These are phyloP conservation scores for Pygathrix nemaeus DNA, from an alignment of 2,113 vertebrate species.

Conservation along the genomic window DNA sequence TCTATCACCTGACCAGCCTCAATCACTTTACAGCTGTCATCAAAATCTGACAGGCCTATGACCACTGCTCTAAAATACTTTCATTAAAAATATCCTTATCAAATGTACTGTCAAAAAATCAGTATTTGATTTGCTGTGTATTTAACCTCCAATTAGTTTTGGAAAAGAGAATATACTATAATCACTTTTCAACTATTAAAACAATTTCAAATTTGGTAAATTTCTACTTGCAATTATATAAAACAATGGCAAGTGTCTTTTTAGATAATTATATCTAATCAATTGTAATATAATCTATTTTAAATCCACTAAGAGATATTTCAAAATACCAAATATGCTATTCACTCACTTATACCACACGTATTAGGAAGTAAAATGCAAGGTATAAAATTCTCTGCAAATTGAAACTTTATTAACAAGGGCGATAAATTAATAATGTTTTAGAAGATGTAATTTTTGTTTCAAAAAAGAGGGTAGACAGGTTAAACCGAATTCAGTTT, in stretches of 20 bases:
- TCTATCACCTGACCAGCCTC: constrained; percentile 55
- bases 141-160: constrained; percentile 74
- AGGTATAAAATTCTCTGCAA: constrained; percentile 56
- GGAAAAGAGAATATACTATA: constrained; percentile 44
- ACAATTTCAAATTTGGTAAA: constrained; percentile 67
- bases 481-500: constrained; percentile 68
- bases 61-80: constrained; percentile 68
- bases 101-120: constrained; percentile 63
- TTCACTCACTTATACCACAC: constrained; percentile 30
- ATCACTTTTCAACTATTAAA: constrained; percentile 67
- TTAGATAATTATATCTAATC: constrained; percentile 69
- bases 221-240: constrained; percentile 62
- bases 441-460: constrained; percentile 56
- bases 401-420: constrained; percentile 74
- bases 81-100: constrained; percentile 67
- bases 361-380: constrained; percentile 53
- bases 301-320: constrained; percentile 60
- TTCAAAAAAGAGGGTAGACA: constrained; percentile 72
- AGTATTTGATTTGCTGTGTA: constrained; percentile 60
- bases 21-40: constrained; percentile 56
- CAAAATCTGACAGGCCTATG: constrained; percentile 62
- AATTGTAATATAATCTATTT: constrained; percentile 73
- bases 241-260: constrained; percentile 70
- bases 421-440: constrained; percentile 70
- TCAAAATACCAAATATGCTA: constrained; percentile 68